These are phyloP conservation scores for Pseudocheirus occidentalis DNA, from an alignment of 2,797 vertebrate genomes.

Conservation along the genomic window DNA sequence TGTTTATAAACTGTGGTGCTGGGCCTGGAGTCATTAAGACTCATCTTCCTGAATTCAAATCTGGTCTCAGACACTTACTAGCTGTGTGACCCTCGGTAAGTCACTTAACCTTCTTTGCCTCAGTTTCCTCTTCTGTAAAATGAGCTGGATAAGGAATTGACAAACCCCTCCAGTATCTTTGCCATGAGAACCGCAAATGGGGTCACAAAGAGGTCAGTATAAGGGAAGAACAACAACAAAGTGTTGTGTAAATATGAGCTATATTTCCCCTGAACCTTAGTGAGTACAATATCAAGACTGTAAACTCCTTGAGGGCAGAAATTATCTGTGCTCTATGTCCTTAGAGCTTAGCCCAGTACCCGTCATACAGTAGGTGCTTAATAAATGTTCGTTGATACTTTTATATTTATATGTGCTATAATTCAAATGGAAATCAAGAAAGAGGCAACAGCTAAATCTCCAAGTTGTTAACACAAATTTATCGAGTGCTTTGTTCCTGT, in stretches of 20 bases:
- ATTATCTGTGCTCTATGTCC: background rate
- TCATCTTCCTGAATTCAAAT: background rate
- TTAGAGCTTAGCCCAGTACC: background rate
- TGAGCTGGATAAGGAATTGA: background rate
- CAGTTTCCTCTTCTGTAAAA: background rate
- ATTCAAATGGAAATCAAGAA: slow-evolving; percentile 17
- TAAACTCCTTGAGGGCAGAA: background rate
- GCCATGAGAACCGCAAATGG: background rate
- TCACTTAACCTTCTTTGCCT: background rate
- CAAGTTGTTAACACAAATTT: background rate
- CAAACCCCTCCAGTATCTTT: background rate
- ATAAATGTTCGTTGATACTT: background rate
- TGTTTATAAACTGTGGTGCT: background rate
- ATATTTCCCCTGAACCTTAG: background rate
- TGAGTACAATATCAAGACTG: background rate
- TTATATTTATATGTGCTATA: background rate
- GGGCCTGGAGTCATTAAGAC: background rate
- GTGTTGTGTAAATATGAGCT: background rate
- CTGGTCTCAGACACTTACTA: background rate
- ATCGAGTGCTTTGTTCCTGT: background rate
- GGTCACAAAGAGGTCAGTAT: background rate
- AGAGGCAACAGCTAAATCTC: background rate
- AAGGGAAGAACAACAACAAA: background rate
- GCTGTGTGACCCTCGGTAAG: background rate
- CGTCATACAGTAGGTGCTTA: background rate